A percentile compares a stretch with the other conserved stretches of the same genome.
Evolutionary conservation across 2,888 invertebrate species (phyloP).

Genomic region (Augochlorella aurata): DNA sequence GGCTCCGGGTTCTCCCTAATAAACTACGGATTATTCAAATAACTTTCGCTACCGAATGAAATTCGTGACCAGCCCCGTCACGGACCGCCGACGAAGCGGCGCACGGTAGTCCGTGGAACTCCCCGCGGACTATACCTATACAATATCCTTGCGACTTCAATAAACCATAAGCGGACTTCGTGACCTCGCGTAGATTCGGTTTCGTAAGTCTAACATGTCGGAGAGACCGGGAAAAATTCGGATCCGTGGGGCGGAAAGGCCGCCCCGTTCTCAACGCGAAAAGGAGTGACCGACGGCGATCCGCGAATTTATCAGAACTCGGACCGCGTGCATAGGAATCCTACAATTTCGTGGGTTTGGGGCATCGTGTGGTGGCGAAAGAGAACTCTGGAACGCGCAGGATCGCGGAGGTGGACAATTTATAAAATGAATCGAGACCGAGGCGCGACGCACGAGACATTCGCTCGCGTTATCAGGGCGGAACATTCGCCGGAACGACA

Average conservation of each 20-base stretch:
- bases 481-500: slow-evolving; percentile 36
- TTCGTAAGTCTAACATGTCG: no score
- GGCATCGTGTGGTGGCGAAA: background rate
- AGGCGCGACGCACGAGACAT: slow-evolving; percentile 10
- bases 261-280: no score
- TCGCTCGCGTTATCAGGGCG: slow-evolving; percentile 48
- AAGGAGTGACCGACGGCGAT: no score
- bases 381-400: background rate
- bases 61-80: background rate
- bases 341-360: background rate
- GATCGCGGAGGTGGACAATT: background rate
- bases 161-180: background rate
- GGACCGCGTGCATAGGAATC: background rate
- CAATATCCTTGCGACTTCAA: background rate
- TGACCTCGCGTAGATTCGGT: background rate
- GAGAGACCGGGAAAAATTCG: no score
- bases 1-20: background rate
- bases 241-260: no score
- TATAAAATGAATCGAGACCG: background rate
- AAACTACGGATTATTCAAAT: slow-evolving; percentile 35
- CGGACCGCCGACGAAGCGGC: slow-evolving; percentile 4
- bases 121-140: background rate
- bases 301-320: no score
- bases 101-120: background rate
- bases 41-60: slow-evolving; percentile 15